These are phyloP conservation scores for Cebidichthys violaceus DNA, from an alignment of 2,113 vertebrate genomes.

Conservation along the genomic window DNA sequence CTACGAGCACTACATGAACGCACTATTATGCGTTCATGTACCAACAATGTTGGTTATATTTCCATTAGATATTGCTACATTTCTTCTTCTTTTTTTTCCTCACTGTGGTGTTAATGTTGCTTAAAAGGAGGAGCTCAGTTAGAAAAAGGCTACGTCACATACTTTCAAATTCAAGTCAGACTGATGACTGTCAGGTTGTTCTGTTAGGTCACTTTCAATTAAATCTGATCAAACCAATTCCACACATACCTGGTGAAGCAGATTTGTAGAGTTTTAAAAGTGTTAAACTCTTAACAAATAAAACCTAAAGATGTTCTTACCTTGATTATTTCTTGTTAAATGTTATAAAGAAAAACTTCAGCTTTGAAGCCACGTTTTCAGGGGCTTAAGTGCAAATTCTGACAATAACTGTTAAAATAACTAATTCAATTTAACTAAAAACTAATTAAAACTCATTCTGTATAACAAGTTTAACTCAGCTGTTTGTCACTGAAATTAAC, in stretches of 20 bases:
- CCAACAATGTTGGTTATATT: background rate
- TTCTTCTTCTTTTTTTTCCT: background rate
- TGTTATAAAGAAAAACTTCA: background rate
- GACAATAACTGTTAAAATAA: no score
- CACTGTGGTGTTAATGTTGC: background rate
- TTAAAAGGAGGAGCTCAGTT: background rate
- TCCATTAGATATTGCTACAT: background rate
- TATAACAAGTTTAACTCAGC: background rate
- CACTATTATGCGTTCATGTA: no score
- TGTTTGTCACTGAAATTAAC: background rate
- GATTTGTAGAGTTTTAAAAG: background rate
- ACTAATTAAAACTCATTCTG: background rate
- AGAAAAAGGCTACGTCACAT: background rate
- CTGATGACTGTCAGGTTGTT: background rate
- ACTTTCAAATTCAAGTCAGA: background rate
- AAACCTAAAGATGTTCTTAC: background rate
- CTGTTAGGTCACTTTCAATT: background rate
- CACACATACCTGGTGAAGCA: background rate
- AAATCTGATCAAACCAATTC: background rate
- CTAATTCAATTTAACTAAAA: no score
- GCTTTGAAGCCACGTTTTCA: background rate
- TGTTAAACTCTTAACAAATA: background rate
- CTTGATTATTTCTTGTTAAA: background rate
- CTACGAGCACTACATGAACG: background rate
- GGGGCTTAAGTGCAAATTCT: background rate